Evolutionary conservation across 2,888 invertebrate genomes (phyloP).

Genomic region (Abrostola triplasia): DNA sequence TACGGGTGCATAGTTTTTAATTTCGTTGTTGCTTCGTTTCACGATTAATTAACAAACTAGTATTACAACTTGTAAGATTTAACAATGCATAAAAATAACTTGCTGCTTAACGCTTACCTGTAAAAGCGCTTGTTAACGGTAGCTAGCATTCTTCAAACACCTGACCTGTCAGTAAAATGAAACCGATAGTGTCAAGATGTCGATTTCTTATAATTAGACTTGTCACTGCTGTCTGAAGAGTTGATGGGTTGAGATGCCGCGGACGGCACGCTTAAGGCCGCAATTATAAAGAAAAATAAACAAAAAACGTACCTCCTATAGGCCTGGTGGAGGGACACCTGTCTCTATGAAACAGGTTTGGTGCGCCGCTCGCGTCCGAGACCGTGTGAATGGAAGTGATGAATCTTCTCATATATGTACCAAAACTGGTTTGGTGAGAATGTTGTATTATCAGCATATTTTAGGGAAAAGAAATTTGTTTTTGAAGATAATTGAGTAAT

Average conservation of each 20-base stretch:
- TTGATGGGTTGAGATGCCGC: constrained; percentile 38
- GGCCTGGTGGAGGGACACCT: constrained; percentile 72
- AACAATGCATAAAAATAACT: constrained; percentile 12
- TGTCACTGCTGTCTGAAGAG: constrained; percentile 39
- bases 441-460: constrained; percentile 61
- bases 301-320: constrained; percentile 61
- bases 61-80: not conserved
- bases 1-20: constrained; percentile 18
- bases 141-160: constrained; percentile 30
- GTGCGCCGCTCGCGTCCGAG: constrained; percentile 57
- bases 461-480: constrained; percentile 51
- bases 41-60: constrained; percentile 24
- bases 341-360: constrained; percentile 81
- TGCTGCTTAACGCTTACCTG: constrained; percentile 14
- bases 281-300: constrained; percentile 65
- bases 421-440: constrained; percentile 74
- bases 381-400: constrained; percentile 82
- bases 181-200: constrained; percentile 54
- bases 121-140: constrained; percentile 37
- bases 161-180: constrained; percentile 25
- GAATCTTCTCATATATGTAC: constrained; percentile 74
- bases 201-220: constrained; percentile 56
- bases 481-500: constrained; percentile 41
- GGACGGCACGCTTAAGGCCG: constrained; percentile 64
- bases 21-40: constrained; percentile 23